A percentile compares a stretch with the other conserved stretches of the same genome.
Conservation (phyloP, 2,797 vertebrate species). For the Coregonus sp. region DNA sequence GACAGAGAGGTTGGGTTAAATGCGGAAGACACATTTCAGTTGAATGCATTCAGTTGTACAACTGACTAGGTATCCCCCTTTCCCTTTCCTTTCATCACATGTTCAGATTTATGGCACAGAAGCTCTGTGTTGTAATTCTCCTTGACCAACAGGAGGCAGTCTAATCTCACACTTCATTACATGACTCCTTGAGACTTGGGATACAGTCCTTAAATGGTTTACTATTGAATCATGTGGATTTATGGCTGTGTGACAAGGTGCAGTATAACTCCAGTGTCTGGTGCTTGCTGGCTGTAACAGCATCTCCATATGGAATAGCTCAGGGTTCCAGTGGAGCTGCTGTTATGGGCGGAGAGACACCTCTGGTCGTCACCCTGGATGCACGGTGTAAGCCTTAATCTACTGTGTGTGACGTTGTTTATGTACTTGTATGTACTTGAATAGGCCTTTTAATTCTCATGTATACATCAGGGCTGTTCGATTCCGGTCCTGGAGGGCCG, state of each 20-base stretch:
- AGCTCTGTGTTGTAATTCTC: neutral
- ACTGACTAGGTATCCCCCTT: no score
- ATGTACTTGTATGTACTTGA: neutral
- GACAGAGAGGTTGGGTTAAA: no score
- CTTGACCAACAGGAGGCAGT: slow-evolving; percentile 61
- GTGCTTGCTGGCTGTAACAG: slow-evolving; percentile 88
- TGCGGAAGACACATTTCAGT: no score
- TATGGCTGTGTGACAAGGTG: slow-evolving; percentile 42
- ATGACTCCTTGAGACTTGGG: slow-evolving; percentile 15
- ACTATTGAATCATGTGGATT: neutral
- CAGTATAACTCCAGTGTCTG: slow-evolving; percentile 77
- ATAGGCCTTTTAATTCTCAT: neutral
- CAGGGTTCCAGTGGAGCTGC: slow-evolving; percentile 84
- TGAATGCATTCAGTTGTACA: no score
- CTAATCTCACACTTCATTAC: slow-evolving; percentile 28
- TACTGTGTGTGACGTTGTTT: neutral
- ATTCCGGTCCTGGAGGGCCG: no score
- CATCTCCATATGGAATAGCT: slow-evolving; percentile 88
- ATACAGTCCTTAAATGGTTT: neutral
- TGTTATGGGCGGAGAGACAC: slow-evolving; percentile 81
- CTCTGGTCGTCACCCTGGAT: slow-evolving; percentile 40
- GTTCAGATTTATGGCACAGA: no score
- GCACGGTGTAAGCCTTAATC: slow-evolving; percentile 36
- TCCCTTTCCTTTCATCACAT: no score
- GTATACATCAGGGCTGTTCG: neutral